phyloP scores from a whole-genome alignment of 2,113 vertebrate species.

The Ctenomys sociabilis region DNA sequence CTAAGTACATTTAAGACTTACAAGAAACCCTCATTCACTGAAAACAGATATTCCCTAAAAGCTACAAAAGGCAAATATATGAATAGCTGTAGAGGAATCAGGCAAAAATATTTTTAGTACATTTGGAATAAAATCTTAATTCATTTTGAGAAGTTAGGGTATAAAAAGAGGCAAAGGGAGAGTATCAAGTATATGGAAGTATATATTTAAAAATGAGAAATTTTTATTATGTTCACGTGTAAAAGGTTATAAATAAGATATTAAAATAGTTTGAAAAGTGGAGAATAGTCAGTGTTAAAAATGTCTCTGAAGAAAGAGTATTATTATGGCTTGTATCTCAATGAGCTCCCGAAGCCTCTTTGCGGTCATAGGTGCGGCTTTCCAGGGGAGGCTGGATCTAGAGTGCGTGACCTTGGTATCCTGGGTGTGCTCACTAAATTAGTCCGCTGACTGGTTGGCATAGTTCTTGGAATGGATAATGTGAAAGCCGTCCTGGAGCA shows the following conservation, averaged over 20 bases:
- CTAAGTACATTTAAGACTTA: neutral
- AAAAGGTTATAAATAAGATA: neutral
- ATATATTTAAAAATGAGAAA: neutral
- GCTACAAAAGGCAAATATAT: neutral
- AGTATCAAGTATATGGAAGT: neutral
- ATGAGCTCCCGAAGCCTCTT: neutral
- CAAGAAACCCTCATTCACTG: neutral
- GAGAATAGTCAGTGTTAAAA: neutral
- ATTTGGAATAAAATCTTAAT: neutral
- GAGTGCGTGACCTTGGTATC: neutral
- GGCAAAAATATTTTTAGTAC: neutral
- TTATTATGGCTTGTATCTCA: neutral
- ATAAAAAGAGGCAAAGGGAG: too few relatives aligned
- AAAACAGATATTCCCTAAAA: neutral
- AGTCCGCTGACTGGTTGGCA: neutral
- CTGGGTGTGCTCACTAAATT: neutral
- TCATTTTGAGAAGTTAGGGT: neutral
- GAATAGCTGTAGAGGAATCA: neutral
- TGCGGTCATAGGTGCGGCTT: neutral
- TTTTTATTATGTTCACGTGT: neutral
- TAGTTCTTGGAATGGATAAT: neutral
- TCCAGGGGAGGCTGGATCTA: neutral
- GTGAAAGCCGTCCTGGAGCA: neutral
- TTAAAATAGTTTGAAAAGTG: slow-evolving; percentile 16
- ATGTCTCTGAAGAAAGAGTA: neutral